Base-by-base conservation (phyloP, 2,113 vertebrate genomes). In the Empidonax alnorum region DNA sequence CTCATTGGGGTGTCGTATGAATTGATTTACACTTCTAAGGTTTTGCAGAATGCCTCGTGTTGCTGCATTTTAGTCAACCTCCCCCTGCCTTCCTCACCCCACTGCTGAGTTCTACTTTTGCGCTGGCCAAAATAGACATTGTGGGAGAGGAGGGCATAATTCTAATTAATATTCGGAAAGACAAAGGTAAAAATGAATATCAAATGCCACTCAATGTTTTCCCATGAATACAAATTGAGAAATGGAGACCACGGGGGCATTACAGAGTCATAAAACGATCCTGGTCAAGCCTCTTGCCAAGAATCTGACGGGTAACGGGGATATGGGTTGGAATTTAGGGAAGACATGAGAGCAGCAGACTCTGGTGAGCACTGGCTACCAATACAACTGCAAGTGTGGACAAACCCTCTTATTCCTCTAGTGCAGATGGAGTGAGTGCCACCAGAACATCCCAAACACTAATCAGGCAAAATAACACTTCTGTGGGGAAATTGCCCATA, bases 51-150 rank as follows among this genome's bases (percentile, higher is more conserved):
- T 59, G 12, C 10, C 87, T 68, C 4, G 0, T 42, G 16, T n/a
- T 62, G 39, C 14, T 81, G 18, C 19, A 13, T 61, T 85, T 72
- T 37, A 52, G 9, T 75, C 22, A 44, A 15, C 10, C 12, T 67
- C 27, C 3, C 0, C 6, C 16, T 72, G 23, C 10, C 11, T 3
- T 84, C 16, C 8, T 22, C 24, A 15, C 1, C 5, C 5, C 14
- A 3, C 31, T 23, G 14, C 33, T 52, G 21, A 37, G 53, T 73
- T 77, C 19, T 58, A 22, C 3, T 59, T 82, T 82, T 33, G 4
- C 12, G 7, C 12, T 75, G 41, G 6, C 10, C 13, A 56, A 61
- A 75, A 56, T 5, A 33, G 24, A 61, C 1, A 1, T 6, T 6
- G 31, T 25, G 17, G 21, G 21, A 52, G 35, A 30, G 30, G 47